Percentiles rank a stretch among this genome's conserved stretches.
phyloP scores from a whole-genome alignment of 2,888 invertebrate genomes.

The Drosophila merina region DNA sequence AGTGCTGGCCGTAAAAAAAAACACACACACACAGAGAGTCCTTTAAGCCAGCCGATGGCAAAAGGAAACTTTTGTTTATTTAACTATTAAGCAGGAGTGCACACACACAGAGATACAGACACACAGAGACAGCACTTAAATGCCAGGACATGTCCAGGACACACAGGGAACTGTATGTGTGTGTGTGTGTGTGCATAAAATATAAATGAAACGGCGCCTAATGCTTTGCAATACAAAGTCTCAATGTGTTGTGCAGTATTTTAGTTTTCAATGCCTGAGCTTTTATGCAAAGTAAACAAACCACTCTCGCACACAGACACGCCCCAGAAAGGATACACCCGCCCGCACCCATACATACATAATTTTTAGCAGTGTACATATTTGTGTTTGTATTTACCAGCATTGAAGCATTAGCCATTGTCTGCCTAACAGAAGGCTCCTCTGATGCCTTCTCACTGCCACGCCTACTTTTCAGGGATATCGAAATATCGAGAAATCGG shows the following conservation, averaged over 20 bases:
- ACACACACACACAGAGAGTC: constrained; percentile 2
- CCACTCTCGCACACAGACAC: constrained; percentile 29
- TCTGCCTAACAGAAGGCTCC: constrained; percentile 48
- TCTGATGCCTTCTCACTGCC: background rate
- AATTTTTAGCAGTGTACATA: constrained; percentile 43
- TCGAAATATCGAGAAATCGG: background rate
- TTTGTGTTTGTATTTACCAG: constrained; percentile 72
- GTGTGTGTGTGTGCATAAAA: constrained; percentile 68
- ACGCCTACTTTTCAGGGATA: constrained; percentile 4
- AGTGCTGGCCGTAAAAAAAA: constrained; percentile 15
- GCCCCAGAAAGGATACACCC: constrained; percentile 6
- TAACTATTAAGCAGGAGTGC: constrained; percentile 75
- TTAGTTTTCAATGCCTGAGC: constrained; percentile 79
- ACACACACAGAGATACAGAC: constrained; percentile 42
- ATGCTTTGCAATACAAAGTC: constrained; percentile 72
- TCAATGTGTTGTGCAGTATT: constrained; percentile 75
- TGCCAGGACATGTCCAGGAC: constrained; percentile 1
- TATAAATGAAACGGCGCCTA: constrained; percentile 75
- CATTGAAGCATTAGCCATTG: constrained; percentile 72
- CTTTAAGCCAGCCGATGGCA: constrained; percentile 45
- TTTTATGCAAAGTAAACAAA: constrained; percentile 76
- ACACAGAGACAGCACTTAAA: constrained; percentile 41
- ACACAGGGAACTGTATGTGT: background rate
- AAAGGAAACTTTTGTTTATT: constrained; percentile 72
- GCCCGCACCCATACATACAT: constrained; percentile 18